Base-by-base conservation (phyloP, 2,797 vertebrate genomes). In the Pangasius djambal region DNA sequence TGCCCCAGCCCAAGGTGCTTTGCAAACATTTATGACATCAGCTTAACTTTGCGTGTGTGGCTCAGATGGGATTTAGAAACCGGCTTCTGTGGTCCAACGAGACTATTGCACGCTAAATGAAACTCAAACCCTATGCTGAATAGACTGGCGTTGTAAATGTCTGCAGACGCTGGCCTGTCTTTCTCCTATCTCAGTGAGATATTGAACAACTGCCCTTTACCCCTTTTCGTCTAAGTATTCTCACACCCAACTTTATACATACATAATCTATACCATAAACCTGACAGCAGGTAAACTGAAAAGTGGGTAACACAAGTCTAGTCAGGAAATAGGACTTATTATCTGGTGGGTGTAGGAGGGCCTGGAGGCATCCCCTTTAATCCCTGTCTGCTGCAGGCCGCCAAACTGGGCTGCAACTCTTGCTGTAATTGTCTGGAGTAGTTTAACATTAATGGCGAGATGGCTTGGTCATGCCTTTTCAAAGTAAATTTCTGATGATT, bases 1-100 rank as follows among this genome's bases (percentile, higher is more conserved):
- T 89, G 87, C 88, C 91, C 89, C 92, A 86, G 92, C 94, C 95
- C 94, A 92, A 94, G 94, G 94, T 96, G 95, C 92, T 94, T 95
- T 95, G 95, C 94, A 48, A 90, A 90, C 90, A 88, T 95, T 96
- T 95, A 95, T 96, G 96, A 97, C 96, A 96, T 96, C 96, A 96
- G 94, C 94, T 92, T 91, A 86, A 93, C 95, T 96, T 95, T 95
- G 94, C 77, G 22, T 95, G 94, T 94, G 95, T 88, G 40, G 86
- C 75, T 88, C 67, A 86, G 89, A 31, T 82, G 82, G 89, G 89
- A 90, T 86, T 90, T 78, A 88, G 75, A 90, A 67, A 74, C 86
- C 44, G 83, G 65, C 65, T 88, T 82, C 74, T 48, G 44, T 82
- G 50, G 65, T 95, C 93, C 93, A 93, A 91, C 89, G 89, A 90